These are phyloP conservation scores for Thymelicus lineola DNA, from an alignment of 2,888 invertebrate genomes.

Conservation along the genomic window DNA sequence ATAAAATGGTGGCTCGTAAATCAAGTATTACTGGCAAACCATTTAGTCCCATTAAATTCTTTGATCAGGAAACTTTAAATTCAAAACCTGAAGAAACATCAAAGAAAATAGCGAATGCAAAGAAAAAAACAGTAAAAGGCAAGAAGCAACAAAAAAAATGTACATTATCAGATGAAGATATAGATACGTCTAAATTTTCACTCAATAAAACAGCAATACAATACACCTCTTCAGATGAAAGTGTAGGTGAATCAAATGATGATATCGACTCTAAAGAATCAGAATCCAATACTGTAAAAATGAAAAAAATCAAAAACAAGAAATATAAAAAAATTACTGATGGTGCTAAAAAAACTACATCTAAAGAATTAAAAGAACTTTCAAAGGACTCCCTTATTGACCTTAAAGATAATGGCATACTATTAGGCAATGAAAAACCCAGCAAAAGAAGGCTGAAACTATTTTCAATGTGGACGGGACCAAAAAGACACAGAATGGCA, in stretches of 20 bases:
- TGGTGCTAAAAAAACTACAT: constrained; percentile 65
- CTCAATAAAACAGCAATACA: constrained; percentile 66
- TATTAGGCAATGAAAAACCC: constrained; percentile 72
- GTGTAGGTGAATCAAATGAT: constrained; percentile 76
- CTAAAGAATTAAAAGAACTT: constrained; percentile 77
- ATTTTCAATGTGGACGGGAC: constrained; percentile 90
- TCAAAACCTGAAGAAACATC: constrained; percentile 56
- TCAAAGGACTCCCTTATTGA: constrained; percentile 77
- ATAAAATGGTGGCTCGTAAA: constrained; percentile 82
- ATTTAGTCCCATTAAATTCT: constrained; percentile 76
- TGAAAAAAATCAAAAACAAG: constrained; percentile 70
- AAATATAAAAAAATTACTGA: constrained; percentile 76
- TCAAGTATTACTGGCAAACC: constrained; percentile 81
- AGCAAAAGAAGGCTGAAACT: constrained; percentile 84
- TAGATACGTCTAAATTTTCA: constrained; percentile 75
- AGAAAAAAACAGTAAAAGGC: constrained; percentile 58
- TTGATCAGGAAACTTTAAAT: constrained; percentile 62
- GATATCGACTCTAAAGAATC: constrained; percentile 76
- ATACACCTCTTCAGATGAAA: constrained; percentile 77
- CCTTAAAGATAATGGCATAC: constrained; percentile 68
- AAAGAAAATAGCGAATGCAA: constrained; percentile 47
- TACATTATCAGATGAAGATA: constrained; percentile 71
- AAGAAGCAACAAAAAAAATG: constrained; percentile 66
- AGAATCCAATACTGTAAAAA: constrained; percentile 67
- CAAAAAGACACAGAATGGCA: constrained; percentile 94